phyloP scores from a whole-genome alignment of 64 coral and sea anemone genomes.

The Porites australiensis region DNA sequence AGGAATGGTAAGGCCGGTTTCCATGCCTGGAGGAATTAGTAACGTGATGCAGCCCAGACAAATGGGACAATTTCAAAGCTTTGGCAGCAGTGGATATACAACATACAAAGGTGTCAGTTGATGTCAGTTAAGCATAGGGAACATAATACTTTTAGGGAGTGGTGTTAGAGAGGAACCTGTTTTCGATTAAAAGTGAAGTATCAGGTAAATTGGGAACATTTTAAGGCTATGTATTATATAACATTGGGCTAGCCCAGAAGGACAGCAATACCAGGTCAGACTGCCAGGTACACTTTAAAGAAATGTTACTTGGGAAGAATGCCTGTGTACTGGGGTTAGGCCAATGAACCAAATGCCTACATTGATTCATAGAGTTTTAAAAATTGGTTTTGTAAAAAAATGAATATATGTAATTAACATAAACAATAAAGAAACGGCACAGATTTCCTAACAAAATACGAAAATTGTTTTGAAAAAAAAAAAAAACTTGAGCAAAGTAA shows the following conservation, averaged over 20 bases:
- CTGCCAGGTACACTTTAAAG: no score
- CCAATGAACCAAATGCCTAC: no score
- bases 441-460: no score
- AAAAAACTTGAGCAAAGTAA: no score
- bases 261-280: no score
- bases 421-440: no score
- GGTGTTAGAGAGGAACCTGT: neutral
- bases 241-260: constrained; percentile 10
- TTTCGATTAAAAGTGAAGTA: neutral
- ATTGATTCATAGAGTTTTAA: no score
- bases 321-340: no score
- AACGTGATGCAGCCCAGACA: constrained; percentile 69
- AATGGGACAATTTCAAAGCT: constrained; percentile 66
- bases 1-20: constrained; percentile 25
- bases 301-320: no score
- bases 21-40: constrained; percentile 42
- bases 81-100: constrained; percentile 78
- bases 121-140: neutral
- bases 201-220: neutral
- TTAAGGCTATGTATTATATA: neutral
- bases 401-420: no score
- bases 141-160: neutral
- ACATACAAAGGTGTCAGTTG: constrained; percentile 90
- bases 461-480: no score
- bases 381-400: no score